Percentiles rank a stretch among this genome's conserved stretches.
Conservation (phyloP, 2,113 vertebrate genomes). For the Otus sunia region DNA sequence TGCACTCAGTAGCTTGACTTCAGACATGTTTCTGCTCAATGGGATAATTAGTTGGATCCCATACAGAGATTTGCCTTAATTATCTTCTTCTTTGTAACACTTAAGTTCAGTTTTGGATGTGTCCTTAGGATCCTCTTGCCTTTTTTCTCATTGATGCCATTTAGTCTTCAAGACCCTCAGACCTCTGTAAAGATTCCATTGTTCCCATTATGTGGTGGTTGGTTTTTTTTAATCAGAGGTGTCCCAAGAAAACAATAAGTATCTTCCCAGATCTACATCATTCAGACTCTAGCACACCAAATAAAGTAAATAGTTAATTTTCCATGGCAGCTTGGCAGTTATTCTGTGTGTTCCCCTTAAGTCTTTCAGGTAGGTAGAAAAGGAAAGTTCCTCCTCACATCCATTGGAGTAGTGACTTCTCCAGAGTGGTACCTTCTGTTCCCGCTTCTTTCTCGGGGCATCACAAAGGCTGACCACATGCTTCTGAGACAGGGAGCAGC, state of each 20-base stretch:
- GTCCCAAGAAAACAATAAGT: background rate
- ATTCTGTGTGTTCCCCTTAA: background rate
- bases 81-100: background rate
- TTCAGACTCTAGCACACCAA: background rate
- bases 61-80: background rate
- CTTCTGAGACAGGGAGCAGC: background rate
- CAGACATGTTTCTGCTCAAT: background rate
- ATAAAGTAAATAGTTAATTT: background rate
- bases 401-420: background rate
- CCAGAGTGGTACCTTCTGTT: background rate
- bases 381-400: background rate
- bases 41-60: background rate
- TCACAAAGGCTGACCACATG: background rate
- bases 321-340: background rate
- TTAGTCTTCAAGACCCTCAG: background rate
- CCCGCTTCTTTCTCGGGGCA: background rate
- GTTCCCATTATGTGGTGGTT: background rate
- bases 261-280: background rate
- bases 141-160: background rate
- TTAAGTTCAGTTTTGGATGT: background rate
- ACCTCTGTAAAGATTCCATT: background rate
- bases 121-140: background rate
- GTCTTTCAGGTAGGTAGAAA: background rate
- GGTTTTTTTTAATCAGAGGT: background rate
- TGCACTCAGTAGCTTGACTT: background rate